Base-by-base conservation (phyloP, 1,140 invertebrate species). In the Pachypsylla venusta region DNA sequence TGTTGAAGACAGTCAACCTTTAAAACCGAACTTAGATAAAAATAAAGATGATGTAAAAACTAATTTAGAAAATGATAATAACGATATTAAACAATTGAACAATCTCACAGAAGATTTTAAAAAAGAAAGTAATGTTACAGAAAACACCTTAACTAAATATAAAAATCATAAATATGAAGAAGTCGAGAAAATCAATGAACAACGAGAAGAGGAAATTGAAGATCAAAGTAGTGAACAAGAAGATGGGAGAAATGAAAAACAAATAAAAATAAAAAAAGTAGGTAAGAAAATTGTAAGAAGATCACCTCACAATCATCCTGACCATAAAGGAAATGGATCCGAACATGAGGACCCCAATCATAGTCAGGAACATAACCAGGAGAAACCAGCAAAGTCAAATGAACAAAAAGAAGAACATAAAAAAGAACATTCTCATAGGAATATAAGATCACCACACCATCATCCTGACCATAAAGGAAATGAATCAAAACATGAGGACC, bases 231-330 rank as follows among this genome's bases (percentile, higher is more conserved):
- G 10, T 35, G 30, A 35, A 35, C 42, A 5, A 48, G 42, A 48
- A 48, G 42, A 48, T 5, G 42, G 42, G 22, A n/a, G 42, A 48
- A 48, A 48, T 48, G 42, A 48, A n/a, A 48, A 48, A 22, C 16
- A 48, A 19, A 4, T 48, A n/a, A 48, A 48, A 48, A 19, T 48
- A n/a, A n/a, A n/a, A n/a, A n/a, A n/a, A n/a, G n/a, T n/a, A n/a
- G n/a, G n/a, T n/a, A n/a, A n/a, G n/a, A n/a, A n/a, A n/a, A n/a
- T n/a, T n/a, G n/a, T n/a, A n/a, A n/a, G n/a, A n/a, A n/a, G n/a
- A n/a, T n/a, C n/a, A n/a, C n/a, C n/a, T n/a, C n/a, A n/a, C n/a
- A n/a, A n/a, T n/a, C n/a, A n/a, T n/a, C n/a, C n/a, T n/a, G n/a
- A n/a, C n/a, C n/a, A n/a, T n/a, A n/a, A n/a, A n/a, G n/a, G n/a